Evolutionary conservation across 2,888 invertebrate genomes (phyloP), one percentile per base, ranked within the genome.

Genomic region (Acanthosoma haemorrhoidale): DNA sequence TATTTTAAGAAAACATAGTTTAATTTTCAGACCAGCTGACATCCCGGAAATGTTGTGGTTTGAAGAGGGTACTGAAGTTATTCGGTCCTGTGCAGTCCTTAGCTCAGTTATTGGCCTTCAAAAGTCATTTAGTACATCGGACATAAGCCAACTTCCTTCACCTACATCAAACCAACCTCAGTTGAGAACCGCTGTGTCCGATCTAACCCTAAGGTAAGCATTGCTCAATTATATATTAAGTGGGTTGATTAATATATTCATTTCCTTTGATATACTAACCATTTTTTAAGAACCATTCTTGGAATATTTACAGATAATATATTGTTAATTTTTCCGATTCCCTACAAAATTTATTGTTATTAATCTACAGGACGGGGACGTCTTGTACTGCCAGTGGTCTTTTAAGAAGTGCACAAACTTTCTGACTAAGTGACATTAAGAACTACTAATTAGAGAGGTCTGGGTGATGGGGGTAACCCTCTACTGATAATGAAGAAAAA

Each of bases 81-180:
- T 93, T 72, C 85, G 89, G 31, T 90, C 89, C 70, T 92, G 92
- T 78, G 91, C 90, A 0, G 89, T 88, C 6, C 83, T 92, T 29
- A 90, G 91, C 60, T 88, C 90, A 0, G 90, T 88, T 64, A 81
- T 92, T 0, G 92, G 92, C 2, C 83, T 92, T n/a, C 89, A 91
- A 60, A 87, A 91, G 76, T 91, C 90, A 76, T 92, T 92, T 81
- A 92, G 91, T 77, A 90, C 91, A 0, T 88, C 88, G 31, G 93
- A 93, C 78, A 89, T 92, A 16, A 82, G 84, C 60, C 85, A 86
- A 77, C 79, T 85, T 74, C 83, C 84, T 0, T 83, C 83, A 29
- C 84, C 85, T 1, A 70, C 77, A 75, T 68, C 72, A 57, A 70
- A 69, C 25, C 38, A 63, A 29, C 72, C 68, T 1, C 70, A 61